Conservation (phyloP, 2,888 invertebrate species). For the Dugesia japonica region DNA sequence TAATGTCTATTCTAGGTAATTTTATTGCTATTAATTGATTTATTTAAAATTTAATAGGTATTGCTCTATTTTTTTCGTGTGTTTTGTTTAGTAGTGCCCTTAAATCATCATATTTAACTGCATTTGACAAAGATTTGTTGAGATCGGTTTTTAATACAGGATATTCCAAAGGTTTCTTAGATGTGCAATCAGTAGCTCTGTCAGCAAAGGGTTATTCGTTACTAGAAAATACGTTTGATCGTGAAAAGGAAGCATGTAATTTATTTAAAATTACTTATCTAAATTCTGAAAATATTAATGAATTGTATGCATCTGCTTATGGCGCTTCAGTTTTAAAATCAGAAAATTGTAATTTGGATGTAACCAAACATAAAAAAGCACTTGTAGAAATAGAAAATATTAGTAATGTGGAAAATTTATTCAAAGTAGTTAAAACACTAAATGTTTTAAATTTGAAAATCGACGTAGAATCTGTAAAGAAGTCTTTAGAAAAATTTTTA, state of each 20-base stretch:
- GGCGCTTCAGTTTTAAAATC: neutral
- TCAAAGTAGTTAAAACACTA: too few relatives aligned
- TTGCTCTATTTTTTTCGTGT: too few relatives aligned
- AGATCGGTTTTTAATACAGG: conserved; percentile 44
- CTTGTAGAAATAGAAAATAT: too few relatives aligned
- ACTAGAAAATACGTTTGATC: conserved; percentile 54
- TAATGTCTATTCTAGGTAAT: too few relatives aligned
- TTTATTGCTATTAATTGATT: too few relatives aligned
- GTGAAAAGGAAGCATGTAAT: conserved; percentile 49
- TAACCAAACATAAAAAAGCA: neutral
- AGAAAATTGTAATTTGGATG: neutral
- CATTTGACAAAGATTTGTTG: conserved; percentile 43
- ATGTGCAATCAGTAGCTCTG: conserved; percentile 55
- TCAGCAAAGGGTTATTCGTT: conserved; percentile 60
- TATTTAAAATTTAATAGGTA: too few relatives aligned
- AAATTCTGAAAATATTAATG: neutral
- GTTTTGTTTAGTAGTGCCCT: too few relatives aligned
- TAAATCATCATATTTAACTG: conserved; percentile 43
- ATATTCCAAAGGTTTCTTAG: conserved; percentile 40
- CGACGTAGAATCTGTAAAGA: too few relatives aligned
- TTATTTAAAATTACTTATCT: conserved; percentile 44
- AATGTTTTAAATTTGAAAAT: too few relatives aligned
- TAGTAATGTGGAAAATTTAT: too few relatives aligned
- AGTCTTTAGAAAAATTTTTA: too few relatives aligned
- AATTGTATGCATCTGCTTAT: neutral